Conservation (phyloP, 2,797 vertebrate species). For the Heteromormyrus szaboi region DNA sequence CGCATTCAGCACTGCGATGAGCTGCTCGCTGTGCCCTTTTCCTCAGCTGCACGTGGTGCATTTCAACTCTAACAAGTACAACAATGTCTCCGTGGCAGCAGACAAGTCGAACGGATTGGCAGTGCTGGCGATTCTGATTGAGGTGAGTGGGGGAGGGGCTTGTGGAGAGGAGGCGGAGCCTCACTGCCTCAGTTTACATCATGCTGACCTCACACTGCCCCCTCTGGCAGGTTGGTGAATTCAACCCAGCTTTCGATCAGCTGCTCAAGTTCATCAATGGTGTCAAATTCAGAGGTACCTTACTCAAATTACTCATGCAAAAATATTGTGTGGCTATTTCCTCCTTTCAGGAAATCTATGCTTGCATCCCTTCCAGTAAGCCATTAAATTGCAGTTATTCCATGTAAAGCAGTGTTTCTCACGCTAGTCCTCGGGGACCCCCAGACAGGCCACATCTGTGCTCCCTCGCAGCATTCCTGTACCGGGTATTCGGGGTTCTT, state of each 20-base stretch:
- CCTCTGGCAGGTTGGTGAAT: conserved; percentile 70
- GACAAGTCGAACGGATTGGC: conserved; percentile 84
- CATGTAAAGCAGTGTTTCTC: background rate
- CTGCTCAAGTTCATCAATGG: conserved; percentile 75
- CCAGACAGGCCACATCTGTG: background rate
- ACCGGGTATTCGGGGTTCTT: background rate
- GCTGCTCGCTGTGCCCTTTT: conserved; percentile 28
- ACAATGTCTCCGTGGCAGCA: conserved; percentile 63
- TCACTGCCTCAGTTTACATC: background rate
- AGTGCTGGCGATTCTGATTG: conserved; percentile 83
- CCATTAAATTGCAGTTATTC: background rate
- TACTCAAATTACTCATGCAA: background rate
- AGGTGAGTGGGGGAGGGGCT: conserved; percentile 63
- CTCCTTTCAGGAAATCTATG: background rate
- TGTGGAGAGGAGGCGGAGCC: background rate
- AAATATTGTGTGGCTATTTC: background rate
- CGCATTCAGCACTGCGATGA: background rate
- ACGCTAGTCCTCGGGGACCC: background rate
- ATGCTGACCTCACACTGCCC: background rate
- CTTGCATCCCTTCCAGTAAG: background rate
- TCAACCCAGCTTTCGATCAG: conserved; percentile 77
- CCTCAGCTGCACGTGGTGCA: conserved; percentile 91
- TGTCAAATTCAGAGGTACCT: conserved; percentile 79
- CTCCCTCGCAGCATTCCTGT: background rate
- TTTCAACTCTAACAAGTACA: conserved; percentile 86